Evolutionary conservation across 2,888 invertebrate species (phyloP), one percentile per base, ranked within the genome.

Genomic region (Parnassius glacialis): DNA sequence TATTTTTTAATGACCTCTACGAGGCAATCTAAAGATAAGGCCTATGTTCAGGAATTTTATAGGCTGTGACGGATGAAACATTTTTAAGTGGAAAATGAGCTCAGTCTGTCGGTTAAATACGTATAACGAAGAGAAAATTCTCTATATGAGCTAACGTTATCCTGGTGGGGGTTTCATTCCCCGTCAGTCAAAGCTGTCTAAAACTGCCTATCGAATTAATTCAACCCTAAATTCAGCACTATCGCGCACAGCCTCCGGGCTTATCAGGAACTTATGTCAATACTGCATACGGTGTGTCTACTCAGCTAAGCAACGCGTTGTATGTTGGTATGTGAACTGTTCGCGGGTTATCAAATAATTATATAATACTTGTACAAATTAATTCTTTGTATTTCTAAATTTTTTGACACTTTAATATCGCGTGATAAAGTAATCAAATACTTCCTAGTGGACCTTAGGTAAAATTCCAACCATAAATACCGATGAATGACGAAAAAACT

Each of bases 251-350:
- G 68, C 69, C 70, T 67, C 68, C 62, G 64, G 70, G 67, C 68
- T 64, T 67, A 68, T 68, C 68, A 68, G 59, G 64, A 66, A 64
- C 65, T 64, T 69, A 68, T 66, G 70, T 66, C 69, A 68, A 62
- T 58, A 54, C 43, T 58, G 44, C 50, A 53, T 41, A 57, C 50
- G 51, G 41, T 16, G 43, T 25, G 42, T 55, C 58, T 48, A 50
- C 51, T 51, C 54, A 55, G 53, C 57, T 57, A 57, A 62, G 48
- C 61, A 62, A 43, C 41, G 57, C 61, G 52, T 56, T 61, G 57
- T 53, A 42, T 41, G 52, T 44, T 58, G 50, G 52, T 52, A 47
- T n/a, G 59, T 45, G 43, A 50, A 47, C n/a, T 20, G 43, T n/a
- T 48, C 41, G 42, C 42, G 34, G 12, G 10, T 34, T 48, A 10